Conservation (phyloP, 2,888 invertebrate genomes). For the Octodonta nipae region DNA sequence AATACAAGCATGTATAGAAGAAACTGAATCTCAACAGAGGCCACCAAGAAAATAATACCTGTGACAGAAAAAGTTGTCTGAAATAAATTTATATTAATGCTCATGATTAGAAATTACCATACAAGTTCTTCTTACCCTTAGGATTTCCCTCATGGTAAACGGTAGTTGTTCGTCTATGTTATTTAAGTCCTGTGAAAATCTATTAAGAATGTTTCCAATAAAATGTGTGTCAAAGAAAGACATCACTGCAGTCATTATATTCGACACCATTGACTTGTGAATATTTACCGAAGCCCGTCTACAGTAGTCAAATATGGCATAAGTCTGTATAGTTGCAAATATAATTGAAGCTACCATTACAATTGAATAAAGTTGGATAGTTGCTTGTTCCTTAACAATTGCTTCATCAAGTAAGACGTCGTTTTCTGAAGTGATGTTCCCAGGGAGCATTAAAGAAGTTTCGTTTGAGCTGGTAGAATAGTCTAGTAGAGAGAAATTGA, state of each 20-base stretch:
- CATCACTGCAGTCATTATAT: constrained; percentile 22
- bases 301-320: constrained; percentile 62
- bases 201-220: constrained; percentile 25
- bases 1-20: constrained; percentile 17
- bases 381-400: constrained; percentile 9
- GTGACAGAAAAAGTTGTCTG: constrained; percentile 15
- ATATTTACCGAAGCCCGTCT: constrained; percentile 46
- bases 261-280: constrained; percentile 20
- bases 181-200: constrained; percentile 24
- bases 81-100: neutral
- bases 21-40: constrained; percentile 17
- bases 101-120: neutral
- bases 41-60: constrained; percentile 16
- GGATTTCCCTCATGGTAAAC: constrained; percentile 15
- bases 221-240: constrained; percentile 24
- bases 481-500: too few species aligned
- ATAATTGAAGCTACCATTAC: constrained; percentile 11
- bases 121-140: constrained; percentile 17
- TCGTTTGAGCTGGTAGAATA: too few species aligned
- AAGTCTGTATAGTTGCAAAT: constrained; percentile 12
- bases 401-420: constrained; percentile 8
- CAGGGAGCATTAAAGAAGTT: too few species aligned
- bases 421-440: too few species aligned
- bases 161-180: constrained; percentile 23
- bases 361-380: constrained; percentile 14